Evolutionary conservation across 2,113 vertebrate genomes (phyloP).

Genomic region (Gambusia holbrooki): DNA sequence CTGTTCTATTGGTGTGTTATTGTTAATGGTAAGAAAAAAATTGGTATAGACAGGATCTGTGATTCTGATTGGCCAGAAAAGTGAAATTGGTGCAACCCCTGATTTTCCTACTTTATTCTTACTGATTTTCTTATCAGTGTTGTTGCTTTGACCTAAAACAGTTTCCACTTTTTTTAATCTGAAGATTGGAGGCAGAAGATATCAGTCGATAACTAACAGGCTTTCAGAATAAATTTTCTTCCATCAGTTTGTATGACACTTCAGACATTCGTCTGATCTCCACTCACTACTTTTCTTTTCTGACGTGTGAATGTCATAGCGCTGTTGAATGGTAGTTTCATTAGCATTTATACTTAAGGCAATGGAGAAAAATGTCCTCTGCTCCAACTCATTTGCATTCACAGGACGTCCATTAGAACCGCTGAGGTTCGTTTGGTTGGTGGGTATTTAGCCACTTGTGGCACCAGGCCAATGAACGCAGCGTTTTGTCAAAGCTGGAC

Average conservation of each 20-base stretch:
- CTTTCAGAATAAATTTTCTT: not conserved
- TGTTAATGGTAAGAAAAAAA: too few species aligned
- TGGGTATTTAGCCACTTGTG: slow-evolving; percentile 51
- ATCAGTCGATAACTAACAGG: not conserved
- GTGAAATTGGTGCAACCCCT: too few species aligned
- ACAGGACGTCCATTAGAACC: slow-evolving; percentile 25
- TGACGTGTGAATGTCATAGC: not conserved
- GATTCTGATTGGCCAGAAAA: too few species aligned
- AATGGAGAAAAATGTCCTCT: not conserved
- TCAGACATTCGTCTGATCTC: not conserved
- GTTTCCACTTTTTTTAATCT: not conserved
- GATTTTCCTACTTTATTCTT: not conserved
- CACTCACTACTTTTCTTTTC: not conserved
- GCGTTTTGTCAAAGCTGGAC: slow-evolving; percentile 31
- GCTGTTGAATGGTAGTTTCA: not conserved
- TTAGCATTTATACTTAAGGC: not conserved
- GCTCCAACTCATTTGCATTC: slow-evolving; percentile 23
- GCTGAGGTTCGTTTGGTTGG: slow-evolving; percentile 1
- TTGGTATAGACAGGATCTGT: too few species aligned
- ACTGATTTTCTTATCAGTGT: too few species aligned
- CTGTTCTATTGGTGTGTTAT: too few species aligned
- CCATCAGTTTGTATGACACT: too few species aligned
- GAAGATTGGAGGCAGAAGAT: not conserved
- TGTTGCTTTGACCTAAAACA: too few species aligned
- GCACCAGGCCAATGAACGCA: slow-evolving; percentile 21